phyloP scores from a whole-genome alignment of 2,888 invertebrate genomes.

The Sthenelais limicola region DNA sequence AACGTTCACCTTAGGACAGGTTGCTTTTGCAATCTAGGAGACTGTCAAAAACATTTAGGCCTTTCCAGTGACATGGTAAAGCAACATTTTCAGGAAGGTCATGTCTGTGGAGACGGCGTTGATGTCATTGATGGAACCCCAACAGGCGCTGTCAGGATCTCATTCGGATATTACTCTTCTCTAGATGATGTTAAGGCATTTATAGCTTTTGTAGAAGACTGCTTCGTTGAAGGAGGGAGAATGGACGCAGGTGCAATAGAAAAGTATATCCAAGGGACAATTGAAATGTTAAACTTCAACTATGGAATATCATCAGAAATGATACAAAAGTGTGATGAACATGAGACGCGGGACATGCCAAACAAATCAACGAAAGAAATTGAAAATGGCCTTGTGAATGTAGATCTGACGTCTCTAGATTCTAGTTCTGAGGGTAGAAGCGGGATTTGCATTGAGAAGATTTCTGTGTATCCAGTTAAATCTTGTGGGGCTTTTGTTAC shows the following conservation, averaged over 20 bases:
- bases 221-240: slow-evolving; percentile 76
- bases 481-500: slow-evolving; percentile 86
- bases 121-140: slow-evolving; percentile 90
- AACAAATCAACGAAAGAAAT: too few species aligned
- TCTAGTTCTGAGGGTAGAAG: too few species aligned
- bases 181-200: slow-evolving; percentile 81
- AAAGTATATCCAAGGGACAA: too few species aligned
- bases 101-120: slow-evolving; percentile 90
- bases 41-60: slow-evolving; percentile 86
- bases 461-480: slow-evolving; percentile 91
- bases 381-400: too few species aligned
- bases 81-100: slow-evolving; percentile 83
- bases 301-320: too few species aligned
- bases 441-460: too few species aligned
- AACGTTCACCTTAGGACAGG: slow-evolving; percentile 91
- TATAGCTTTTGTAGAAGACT: slow-evolving; percentile 82
- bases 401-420: too few species aligned
- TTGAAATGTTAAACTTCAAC: too few species aligned
- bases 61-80: slow-evolving; percentile 81
- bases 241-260: neutral
- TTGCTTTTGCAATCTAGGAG: slow-evolving; percentile 97
- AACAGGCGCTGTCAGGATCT: slow-evolving; percentile 92
- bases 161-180: slow-evolving; percentile 93
- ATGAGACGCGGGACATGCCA: too few species aligned
- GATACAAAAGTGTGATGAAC: too few species aligned